phyloP scores from a whole-genome alignment of 1,140 invertebrate genomes.

The Belonocnema kinseyi region DNA sequence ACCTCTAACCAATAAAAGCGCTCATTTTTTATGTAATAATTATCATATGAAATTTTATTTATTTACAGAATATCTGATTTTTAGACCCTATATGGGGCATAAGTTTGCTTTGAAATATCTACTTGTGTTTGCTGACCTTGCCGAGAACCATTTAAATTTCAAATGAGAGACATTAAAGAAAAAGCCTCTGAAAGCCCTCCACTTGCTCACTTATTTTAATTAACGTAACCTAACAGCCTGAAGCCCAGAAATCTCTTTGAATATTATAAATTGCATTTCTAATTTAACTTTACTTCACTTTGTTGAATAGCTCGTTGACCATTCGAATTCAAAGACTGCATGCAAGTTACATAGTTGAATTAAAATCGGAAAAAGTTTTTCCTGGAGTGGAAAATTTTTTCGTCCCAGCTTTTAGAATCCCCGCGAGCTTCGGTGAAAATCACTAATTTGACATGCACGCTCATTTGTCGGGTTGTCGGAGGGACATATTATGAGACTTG shows the following conservation, averaged over 20 bases:
- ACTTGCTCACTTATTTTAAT: no score
- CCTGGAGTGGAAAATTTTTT: not conserved
- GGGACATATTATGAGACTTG: conserved; percentile 4
- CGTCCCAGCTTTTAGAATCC: conserved; percentile 7
- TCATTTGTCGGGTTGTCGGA: not conserved
- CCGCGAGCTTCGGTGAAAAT: not conserved
- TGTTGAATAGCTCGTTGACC: not conserved
- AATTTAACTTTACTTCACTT: not conserved
- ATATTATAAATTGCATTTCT: not conserved
- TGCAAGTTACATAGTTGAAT: not conserved
- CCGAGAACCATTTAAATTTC: no score
- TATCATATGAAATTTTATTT: no score
- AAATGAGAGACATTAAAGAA: no score
- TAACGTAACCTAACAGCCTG: no score
- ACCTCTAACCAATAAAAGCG: no score
- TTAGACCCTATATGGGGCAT: no score
- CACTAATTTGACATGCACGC: not conserved
- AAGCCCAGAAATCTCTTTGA: not conserved
- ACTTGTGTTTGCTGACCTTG: no score
- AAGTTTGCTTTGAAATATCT: no score
- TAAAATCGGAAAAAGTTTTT: not conserved
- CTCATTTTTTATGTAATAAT: no score
- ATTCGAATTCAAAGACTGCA: not conserved
- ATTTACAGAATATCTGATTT: no score
- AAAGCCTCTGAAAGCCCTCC: no score